Evolutionary conservation across 2,888 invertebrate species (phyloP).

Genomic region (Podotricha telesiphe): DNA sequence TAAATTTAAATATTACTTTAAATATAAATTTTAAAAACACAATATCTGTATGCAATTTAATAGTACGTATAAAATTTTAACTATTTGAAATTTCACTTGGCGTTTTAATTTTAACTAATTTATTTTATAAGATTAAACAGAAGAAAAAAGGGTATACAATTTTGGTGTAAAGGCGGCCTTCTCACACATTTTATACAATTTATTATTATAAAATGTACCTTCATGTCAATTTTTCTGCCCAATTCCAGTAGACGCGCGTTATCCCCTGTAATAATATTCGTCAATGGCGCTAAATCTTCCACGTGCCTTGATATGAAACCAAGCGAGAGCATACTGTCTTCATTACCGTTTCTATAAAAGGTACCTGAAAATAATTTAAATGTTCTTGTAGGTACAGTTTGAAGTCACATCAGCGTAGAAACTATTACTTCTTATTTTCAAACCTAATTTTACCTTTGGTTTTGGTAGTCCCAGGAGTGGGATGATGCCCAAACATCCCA

Average conservation of each 20-base stretch:
- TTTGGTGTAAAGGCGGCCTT: too few relatives aligned
- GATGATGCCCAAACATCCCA: slow-evolving; percentile 94
- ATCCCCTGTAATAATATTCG: slow-evolving; percentile 86
- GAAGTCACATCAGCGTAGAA: not conserved
- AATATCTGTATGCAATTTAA: too few relatives aligned
- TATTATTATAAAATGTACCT: slow-evolving; percentile 54
- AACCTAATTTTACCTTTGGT: slow-evolving; percentile 63
- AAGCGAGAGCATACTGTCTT: slow-evolving; percentile 89
- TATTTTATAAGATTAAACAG: too few relatives aligned
- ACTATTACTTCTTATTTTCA: not conserved
- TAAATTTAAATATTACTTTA: slow-evolving; percentile 38
- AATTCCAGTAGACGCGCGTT: slow-evolving; percentile 83
- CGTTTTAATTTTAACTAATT: too few relatives aligned
- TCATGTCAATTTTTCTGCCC: slow-evolving; percentile 85
- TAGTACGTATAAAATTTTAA: too few relatives aligned
- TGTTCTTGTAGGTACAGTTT: not conserved
- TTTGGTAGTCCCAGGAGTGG: slow-evolving; percentile 83
- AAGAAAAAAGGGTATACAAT: too few relatives aligned
- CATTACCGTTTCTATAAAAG: slow-evolving; percentile 87
- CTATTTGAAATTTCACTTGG: too few relatives aligned
- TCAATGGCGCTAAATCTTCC: slow-evolving; percentile 90
- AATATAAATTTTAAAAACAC: not conserved
- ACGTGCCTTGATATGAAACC: slow-evolving; percentile 94
- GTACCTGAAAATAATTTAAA: slow-evolving; percentile 79
- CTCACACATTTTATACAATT: too few relatives aligned